Conservation (phyloP, 2,113 vertebrate genomes). For the Cyrtonyx montezumae region DNA sequence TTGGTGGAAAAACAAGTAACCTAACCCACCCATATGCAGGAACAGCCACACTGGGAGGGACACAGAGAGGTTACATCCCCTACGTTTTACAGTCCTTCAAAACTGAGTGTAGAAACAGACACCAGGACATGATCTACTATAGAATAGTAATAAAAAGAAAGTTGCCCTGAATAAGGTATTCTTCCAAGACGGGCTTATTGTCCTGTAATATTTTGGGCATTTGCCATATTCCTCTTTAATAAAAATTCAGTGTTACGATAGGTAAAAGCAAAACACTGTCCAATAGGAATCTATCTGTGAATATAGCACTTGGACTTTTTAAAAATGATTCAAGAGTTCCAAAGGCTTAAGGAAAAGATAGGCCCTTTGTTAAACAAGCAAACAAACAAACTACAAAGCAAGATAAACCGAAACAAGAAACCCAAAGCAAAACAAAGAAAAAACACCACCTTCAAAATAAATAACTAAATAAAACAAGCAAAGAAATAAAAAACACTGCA, state of each 20-base stretch:
- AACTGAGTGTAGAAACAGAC: constrained; percentile 54
- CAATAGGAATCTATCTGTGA: background rate
- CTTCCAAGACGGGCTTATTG: background rate
- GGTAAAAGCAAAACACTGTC: background rate
- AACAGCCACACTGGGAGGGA: constrained; percentile 59
- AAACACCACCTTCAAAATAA: background rate
- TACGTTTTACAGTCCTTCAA: constrained; percentile 53
- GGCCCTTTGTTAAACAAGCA: background rate
- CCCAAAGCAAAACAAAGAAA: background rate
- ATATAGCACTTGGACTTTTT: constrained; percentile 54
- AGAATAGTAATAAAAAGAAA: constrained; percentile 37
- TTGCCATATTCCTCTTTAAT: constrained; percentile 16
- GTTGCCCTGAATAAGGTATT: constrained; percentile 26
- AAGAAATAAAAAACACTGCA: background rate
- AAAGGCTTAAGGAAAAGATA: constrained; percentile 19
- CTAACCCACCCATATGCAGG: constrained; percentile 42
- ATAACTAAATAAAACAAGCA: background rate
- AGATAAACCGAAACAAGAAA: background rate
- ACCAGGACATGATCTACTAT: constrained; percentile 34
- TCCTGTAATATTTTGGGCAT: constrained; percentile 9
- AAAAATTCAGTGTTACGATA: constrained; percentile 16
- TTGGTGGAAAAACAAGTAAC: constrained; percentile 46
- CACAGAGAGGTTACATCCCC: constrained; percentile 57
- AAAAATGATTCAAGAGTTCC: constrained; percentile 11
- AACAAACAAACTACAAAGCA: too few species aligned